phyloP scores from a whole-genome alignment of 2,797 vertebrate genomes.

The Phrynocephalus vlangalii region DNA sequence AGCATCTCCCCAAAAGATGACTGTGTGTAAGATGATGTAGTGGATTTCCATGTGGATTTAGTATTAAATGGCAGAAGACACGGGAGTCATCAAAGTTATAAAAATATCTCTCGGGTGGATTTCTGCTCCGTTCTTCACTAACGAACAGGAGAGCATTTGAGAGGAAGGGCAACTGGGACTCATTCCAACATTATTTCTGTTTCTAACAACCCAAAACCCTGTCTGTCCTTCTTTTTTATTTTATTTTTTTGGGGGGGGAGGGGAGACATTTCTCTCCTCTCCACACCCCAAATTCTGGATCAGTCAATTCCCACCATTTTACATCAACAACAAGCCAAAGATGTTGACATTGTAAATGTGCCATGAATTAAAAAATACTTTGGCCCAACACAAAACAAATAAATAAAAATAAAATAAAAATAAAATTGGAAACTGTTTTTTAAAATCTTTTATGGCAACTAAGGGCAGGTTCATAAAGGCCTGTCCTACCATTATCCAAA shows the following conservation, averaged over 20 bases:
- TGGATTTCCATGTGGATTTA: not conserved
- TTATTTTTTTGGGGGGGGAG: constrained; percentile 30
- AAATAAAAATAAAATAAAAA: not conserved
- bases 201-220: constrained; percentile 32
- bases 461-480: not conserved
- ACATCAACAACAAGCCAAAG: constrained; percentile 11
- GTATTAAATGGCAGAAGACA: constrained; percentile 21
- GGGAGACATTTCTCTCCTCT: constrained; percentile 14
- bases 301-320: constrained; percentile 25
- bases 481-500: too few relatives aligned
- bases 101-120: constrained; percentile 22
- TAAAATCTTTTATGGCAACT: not conserved
- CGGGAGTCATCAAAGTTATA: constrained; percentile 34
- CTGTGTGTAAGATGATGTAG: not conserved
- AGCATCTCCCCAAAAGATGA: too few relatives aligned
- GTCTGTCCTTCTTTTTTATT: not conserved
- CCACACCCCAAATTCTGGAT: constrained; percentile 3
- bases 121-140: not conserved
- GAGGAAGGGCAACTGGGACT: constrained; percentile 48
- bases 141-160: constrained; percentile 17
- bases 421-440: not conserved
- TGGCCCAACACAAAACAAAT: not conserved
- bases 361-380: constrained; percentile 14
- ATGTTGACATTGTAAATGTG: not conserved
- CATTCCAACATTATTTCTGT: constrained; percentile 51